Evolutionary conservation across 2,797 vertebrate species (phyloP).

Genomic region (Rhinophrynus dorsalis): DNA sequence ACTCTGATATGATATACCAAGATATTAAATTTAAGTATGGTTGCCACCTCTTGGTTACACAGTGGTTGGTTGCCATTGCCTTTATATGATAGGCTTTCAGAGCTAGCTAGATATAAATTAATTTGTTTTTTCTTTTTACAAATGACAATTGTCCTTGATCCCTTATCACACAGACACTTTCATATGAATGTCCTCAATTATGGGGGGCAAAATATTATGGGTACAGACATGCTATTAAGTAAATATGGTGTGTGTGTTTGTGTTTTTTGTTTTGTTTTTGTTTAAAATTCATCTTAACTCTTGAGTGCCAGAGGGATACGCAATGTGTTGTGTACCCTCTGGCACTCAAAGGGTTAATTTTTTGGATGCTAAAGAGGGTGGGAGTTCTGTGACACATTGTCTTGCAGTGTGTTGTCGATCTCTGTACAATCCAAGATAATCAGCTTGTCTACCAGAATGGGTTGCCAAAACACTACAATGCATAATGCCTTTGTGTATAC

Average conservation of each 20-base stretch:
- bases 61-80: conserved; percentile 28
- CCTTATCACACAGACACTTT: conserved; percentile 15
- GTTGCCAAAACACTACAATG: too few species aligned
- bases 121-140: not conserved
- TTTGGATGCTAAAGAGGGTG: too few species aligned
- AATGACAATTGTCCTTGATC: not conserved
- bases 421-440: too few species aligned
- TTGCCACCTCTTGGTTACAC: conserved; percentile 36
- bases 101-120: not conserved
- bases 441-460: not conserved
- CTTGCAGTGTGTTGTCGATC: too few species aligned
- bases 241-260: too few species aligned
- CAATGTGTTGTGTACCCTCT: too few species aligned
- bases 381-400: too few species aligned
- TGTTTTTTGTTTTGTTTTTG: not conserved
- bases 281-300: too few species aligned
- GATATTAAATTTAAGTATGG: conserved; percentile 33
- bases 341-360: too few species aligned
- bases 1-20: conserved; percentile 33
- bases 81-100: conserved; percentile 2
- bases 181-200: conserved; percentile 6
- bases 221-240: conserved; percentile 1
- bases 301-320: too few species aligned
- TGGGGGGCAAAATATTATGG: conserved; percentile 1
- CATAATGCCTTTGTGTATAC: conserved; percentile 18